Evolutionary conservation across 2,888 invertebrate genomes (phyloP), one percentile per base, ranked within the genome.

Genomic region (Balanococcus diminutus): DNA sequence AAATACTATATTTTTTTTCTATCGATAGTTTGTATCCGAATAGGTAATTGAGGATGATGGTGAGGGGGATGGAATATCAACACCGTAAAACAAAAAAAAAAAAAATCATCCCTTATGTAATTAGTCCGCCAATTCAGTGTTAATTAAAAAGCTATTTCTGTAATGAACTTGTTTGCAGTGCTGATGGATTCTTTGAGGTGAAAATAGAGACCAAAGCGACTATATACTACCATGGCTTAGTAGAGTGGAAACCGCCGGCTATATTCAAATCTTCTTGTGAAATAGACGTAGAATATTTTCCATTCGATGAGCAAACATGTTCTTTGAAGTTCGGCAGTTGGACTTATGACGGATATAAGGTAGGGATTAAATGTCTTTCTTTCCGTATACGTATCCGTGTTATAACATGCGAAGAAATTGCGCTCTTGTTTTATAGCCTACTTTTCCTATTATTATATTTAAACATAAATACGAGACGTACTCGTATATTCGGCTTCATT

Each of bases 321-420:
- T 95, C 96, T 90, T 94, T 96, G 92, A 96, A 96, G 92, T 96
- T 96, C 92, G 96, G 96, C 92, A 96, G 96, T 92, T 97, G 97
- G 97, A 96, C 96, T 90, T 96, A 97, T 93, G 96, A 96, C 92
- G 98, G 97, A 92, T 96, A 96, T 92, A 96, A 96, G 96, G 96
- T 96, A 95, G 94, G 88, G 75, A 79, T 79, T 36, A 19, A 79
- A 79, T 79, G 75, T 79, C 28, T 79, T 79, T 79, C 56, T 56
- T 56, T 22, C 46, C 46, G 36, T 36, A 6, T 36, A 4, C 67
- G 75, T 79, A 79, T 31, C 75, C 75, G 67, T 31, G 67, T 67
- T 67, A 28, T 28, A 28, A 28, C 67, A 28, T 67, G 28, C 67
- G 67, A 67, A 67, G 31, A 67, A 67, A 67, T 67, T 67, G 28